phyloP scores from a whole-genome alignment of 2,797 vertebrate species.

The Tangara arthus region DNA sequence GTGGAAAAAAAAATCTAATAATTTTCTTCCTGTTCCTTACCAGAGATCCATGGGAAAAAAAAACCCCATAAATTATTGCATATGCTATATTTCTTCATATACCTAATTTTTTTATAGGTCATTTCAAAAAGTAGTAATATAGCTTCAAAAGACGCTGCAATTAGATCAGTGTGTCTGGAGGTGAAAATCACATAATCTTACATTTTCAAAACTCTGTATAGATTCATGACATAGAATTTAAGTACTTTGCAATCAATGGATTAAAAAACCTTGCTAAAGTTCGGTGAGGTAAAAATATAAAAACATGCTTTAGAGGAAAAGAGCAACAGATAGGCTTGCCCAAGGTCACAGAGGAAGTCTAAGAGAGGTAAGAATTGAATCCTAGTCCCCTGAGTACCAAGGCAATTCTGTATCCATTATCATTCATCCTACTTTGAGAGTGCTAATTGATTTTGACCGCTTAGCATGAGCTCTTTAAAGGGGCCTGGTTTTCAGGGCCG shows the following conservation, averaged over 20 bases:
- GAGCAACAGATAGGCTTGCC: conserved; percentile 43
- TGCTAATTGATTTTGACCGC: conserved; percentile 67
- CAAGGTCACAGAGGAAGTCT: conserved; percentile 53
- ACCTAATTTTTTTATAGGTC: background rate
- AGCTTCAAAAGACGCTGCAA: background rate
- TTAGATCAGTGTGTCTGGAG: background rate
- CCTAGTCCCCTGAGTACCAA: conserved; percentile 17
- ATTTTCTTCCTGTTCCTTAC: background rate
- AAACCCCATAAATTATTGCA: background rate
- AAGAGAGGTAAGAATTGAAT: conserved; percentile 41
- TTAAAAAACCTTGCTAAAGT: background rate
- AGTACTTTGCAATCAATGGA: background rate
- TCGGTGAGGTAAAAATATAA: background rate
- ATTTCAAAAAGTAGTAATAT: background rate
- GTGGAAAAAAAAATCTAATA: background rate
- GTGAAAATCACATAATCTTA: background rate
- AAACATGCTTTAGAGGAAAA: conserved; percentile 32
- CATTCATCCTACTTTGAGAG: conserved; percentile 60
- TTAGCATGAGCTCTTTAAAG: conserved; percentile 63
- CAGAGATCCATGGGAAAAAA: background rate
- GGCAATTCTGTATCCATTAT: conserved; percentile 50
- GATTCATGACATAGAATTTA: background rate
- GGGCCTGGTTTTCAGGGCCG: conserved; percentile 35
- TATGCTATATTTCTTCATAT: background rate
- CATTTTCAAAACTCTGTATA: background rate